A percentile compares a stretch with the other conserved stretches of the same genome.
Evolutionary conservation across 2,113 vertebrate genomes (phyloP).

Genomic region (Leucopsar rothschildi): DNA sequence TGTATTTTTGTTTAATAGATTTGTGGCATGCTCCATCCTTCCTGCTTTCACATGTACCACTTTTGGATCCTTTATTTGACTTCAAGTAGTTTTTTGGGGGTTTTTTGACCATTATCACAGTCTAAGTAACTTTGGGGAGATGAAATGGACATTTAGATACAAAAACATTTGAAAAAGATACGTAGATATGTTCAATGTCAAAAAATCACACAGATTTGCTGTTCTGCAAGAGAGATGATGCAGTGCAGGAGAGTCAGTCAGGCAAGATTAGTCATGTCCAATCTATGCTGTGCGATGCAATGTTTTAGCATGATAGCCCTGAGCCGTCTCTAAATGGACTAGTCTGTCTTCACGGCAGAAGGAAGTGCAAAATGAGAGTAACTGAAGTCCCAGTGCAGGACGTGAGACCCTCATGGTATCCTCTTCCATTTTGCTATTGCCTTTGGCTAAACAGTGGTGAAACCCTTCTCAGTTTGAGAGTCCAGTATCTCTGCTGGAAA

Average conservation of each 20-base stretch:
- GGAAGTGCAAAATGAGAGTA: background rate
- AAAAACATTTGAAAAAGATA: background rate
- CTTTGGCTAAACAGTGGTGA: background rate
- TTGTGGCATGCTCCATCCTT: background rate
- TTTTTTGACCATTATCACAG: background rate
- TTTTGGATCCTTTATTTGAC: background rate
- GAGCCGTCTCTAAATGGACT: background rate
- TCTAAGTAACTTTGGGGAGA: background rate
- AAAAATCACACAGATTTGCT: background rate
- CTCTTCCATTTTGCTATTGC: background rate
- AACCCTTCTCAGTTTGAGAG: background rate
- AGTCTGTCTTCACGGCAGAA: background rate
- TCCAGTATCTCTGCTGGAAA: background rate
- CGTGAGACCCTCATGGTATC: background rate
- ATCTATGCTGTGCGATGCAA: too few species aligned
- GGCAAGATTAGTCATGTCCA: background rate
- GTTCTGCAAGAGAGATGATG: background rate
- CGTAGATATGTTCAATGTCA: background rate
- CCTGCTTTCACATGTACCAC: background rate
- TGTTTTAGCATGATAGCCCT: background rate
- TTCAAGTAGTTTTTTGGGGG: background rate
- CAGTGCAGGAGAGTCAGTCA: background rate
- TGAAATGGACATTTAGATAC: accelerated
- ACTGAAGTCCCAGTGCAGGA: background rate
- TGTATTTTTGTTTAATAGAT: background rate